Percentiles rank a stretch among this genome's conserved stretches.
phyloP scores from a whole-genome alignment of 2,797 vertebrate species.

The Gobio occitaniae region DNA sequence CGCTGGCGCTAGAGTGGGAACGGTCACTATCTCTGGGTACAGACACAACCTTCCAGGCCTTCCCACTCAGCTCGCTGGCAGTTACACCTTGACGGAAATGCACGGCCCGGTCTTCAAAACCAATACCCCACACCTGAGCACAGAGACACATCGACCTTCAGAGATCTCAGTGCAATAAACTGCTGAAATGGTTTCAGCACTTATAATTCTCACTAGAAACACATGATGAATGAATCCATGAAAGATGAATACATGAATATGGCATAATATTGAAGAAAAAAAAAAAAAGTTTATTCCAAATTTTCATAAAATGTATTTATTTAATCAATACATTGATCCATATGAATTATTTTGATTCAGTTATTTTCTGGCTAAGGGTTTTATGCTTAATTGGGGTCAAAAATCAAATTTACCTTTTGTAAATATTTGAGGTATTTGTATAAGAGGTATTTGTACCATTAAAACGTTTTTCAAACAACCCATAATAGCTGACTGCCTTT shows the following conservation, averaged over 20 bases:
- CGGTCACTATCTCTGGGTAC: constrained; percentile 85
- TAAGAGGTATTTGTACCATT: too few relatives aligned
- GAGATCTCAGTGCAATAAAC: not conserved
- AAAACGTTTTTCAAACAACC: too few relatives aligned
- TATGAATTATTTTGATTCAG: not conserved
- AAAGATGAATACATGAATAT: not conserved
- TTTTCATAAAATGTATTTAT: not conserved
- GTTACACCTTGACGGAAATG: constrained; percentile 94
- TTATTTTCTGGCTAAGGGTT: not conserved
- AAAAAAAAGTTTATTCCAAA: too few relatives aligned
- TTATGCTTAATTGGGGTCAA: constrained; percentile 1
- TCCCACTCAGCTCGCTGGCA: constrained; percentile 92
- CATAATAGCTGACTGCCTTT: too few relatives aligned
- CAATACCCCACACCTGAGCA: constrained; percentile 89
- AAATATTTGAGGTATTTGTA: too few relatives aligned
- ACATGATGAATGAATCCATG: not conserved
- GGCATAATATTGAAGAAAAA: not conserved
- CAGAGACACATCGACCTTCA: constrained; percentile 1
- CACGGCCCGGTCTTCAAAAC: constrained; percentile 85
- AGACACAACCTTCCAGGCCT: constrained; percentile 89
- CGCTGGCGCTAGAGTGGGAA: constrained; percentile 87
- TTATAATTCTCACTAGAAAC: not conserved
- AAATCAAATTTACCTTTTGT: not conserved
- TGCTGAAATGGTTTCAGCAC: constrained; percentile 11
- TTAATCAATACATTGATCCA: not conserved